Evolutionary conservation across 1,140 invertebrate species (phyloP).

Genomic region (Tribolium castaneum): DNA sequence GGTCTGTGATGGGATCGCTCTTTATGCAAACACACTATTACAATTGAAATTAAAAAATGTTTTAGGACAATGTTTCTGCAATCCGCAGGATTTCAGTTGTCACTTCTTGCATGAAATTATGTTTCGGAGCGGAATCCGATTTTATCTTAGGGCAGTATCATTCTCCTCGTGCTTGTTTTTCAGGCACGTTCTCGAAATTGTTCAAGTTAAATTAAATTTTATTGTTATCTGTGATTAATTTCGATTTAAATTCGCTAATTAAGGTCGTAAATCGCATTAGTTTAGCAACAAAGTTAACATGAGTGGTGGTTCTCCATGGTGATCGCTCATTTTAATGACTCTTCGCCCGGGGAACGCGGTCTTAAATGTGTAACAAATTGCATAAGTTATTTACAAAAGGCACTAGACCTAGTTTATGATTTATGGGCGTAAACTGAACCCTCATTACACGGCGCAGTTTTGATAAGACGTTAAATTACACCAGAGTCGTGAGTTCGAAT

Average conservation of each 20-base stretch:
- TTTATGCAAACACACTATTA: not conserved
- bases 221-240: slow-evolving; percentile 26
- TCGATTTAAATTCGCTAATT: slow-evolving; percentile 37
- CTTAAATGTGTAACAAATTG: slow-evolving; percentile 34
- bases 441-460: slow-evolving; percentile 23
- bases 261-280: slow-evolving; percentile 38
- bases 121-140: not conserved
- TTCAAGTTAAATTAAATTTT: slow-evolving; percentile 17
- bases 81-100: not conserved
- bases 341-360: slow-evolving; percentile 16
- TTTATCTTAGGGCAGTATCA: not conserved
- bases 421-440: slow-evolving; percentile 8
- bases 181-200: not conserved
- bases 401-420: slow-evolving; percentile 24
- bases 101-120: no score
- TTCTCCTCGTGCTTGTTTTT: not conserved
- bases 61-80: not conserved
- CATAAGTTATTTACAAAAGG: slow-evolving; percentile 31
- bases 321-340: slow-evolving; percentile 32
- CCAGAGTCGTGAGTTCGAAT: not conserved
- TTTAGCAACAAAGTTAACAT: slow-evolving; percentile 27
- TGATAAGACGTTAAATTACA: slow-evolving; percentile 17
- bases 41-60: not conserved
- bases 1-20: not conserved
- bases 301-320: slow-evolving; percentile 16